Conservation (phyloP, 2,113 vertebrate species). For the Amphiprion percula region DNA sequence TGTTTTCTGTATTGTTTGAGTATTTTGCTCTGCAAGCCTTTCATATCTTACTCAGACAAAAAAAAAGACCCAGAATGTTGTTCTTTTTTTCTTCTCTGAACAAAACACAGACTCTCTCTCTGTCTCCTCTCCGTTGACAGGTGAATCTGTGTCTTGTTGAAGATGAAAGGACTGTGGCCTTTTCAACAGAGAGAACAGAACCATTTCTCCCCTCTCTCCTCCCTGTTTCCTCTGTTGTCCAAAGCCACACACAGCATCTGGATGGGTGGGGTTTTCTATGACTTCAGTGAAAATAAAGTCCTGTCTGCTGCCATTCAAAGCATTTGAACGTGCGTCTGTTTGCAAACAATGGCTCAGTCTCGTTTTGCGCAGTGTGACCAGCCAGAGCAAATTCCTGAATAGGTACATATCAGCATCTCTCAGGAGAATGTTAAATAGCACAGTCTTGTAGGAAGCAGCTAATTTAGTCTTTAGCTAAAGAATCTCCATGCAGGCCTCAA, state of each 20-base stretch:
- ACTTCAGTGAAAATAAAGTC: conserved; percentile 37
- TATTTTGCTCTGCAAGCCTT: conserved; percentile 36
- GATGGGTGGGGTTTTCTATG: conserved; percentile 46
- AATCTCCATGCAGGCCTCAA: conserved; percentile 4
- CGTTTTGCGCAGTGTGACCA: conserved; percentile 36
- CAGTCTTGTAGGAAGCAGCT: conserved; percentile 20
- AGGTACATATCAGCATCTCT: conserved; percentile 7
- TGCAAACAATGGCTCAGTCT: conserved; percentile 23
- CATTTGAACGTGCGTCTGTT: conserved; percentile 33
- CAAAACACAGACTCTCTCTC: conserved; percentile 40
- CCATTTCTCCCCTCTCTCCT: conserved; percentile 23
- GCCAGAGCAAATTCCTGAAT: conserved; percentile 15
- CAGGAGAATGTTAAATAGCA: conserved; percentile 6
- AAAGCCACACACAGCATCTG: conserved; percentile 23
- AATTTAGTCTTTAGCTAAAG: conserved; percentile 4
- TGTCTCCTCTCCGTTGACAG: conserved; percentile 56
- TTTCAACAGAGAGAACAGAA: conserved; percentile 50
- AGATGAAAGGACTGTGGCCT: conserved; percentile 72
- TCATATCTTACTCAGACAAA: conserved; percentile 22
- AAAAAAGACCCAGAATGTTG: conserved; percentile 1
- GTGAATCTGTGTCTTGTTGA: conserved; percentile 62
- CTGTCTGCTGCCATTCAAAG: conserved; percentile 35
- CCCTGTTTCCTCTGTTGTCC: conserved; percentile 28
- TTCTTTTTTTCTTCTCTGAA: conserved; percentile 51
- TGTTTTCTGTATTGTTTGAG: conserved; percentile 27